A percentile compares a stretch with the other conserved stretches of the same genome.
Evolutionary conservation across 2,888 invertebrate species (phyloP).

Genomic region (Parnassius smintheus): DNA sequence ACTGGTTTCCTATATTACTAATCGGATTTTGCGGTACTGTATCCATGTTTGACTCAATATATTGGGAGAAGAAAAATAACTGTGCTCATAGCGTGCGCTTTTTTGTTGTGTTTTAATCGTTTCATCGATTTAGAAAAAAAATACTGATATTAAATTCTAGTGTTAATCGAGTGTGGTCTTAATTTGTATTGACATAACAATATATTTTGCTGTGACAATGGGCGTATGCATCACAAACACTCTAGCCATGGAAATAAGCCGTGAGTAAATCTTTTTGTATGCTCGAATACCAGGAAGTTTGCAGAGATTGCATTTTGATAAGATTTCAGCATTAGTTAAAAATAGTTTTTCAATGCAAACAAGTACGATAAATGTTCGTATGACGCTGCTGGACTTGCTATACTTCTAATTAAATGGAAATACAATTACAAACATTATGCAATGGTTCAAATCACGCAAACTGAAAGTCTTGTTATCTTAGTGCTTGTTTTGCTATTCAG

Average conservation of each 20-base stretch:
- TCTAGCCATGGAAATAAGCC: slow-evolving; percentile 71
- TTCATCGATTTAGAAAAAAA: slow-evolving; percentile 10
- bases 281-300: slow-evolving; percentile 16
- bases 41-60: slow-evolving; percentile 19
- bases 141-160: neutral
- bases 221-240: slow-evolving; percentile 68
- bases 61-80: slow-evolving; percentile 18
- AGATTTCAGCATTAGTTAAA: neutral
- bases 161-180: slow-evolving; percentile 16
- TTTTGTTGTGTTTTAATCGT: slow-evolving; percentile 21
- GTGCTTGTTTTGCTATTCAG: slow-evolving; percentile 10
- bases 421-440: neutral
- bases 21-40: slow-evolving; percentile 16
- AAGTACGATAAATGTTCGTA: neutral
- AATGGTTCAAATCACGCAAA: slow-evolving; percentile 6
- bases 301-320: slow-evolving; percentile 22
- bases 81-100: slow-evolving; percentile 9
- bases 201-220: slow-evolving; percentile 44
- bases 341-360: too few species aligned
- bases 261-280: slow-evolving; percentile 51
- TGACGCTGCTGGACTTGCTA: neutral
- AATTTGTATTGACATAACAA: slow-evolving; percentile 8
- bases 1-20: slow-evolving; percentile 17
- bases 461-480: slow-evolving; percentile 4
- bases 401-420: neutral